Conservation (phyloP, 2,888 invertebrate species). For the Fragum sueziense region DNA sequence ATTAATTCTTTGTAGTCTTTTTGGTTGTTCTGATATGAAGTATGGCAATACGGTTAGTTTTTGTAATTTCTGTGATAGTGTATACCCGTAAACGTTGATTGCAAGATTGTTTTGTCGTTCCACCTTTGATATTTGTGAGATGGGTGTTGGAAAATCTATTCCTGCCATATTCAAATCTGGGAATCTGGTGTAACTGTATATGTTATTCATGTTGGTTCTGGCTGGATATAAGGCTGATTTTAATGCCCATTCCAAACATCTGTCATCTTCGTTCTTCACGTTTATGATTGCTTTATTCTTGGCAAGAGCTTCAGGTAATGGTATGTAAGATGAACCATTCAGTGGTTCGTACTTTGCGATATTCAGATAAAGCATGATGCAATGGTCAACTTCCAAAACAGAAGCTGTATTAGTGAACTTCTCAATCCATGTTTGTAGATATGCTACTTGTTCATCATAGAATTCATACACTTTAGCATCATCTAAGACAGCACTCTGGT, state of each 20-base stretch:
- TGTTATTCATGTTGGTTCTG: constrained; percentile 1
- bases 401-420: constrained; percentile 33
- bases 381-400: constrained; percentile 36
- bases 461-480: background rate
- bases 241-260: constrained; percentile 27
- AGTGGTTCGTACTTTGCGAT: constrained; percentile 39
- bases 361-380: constrained; percentile 36
- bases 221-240: constrained; percentile 33
- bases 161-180: constrained; percentile 19
- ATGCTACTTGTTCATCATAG: constrained; percentile 15
- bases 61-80: constrained; percentile 17
- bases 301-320: constrained; percentile 26
- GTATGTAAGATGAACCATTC: constrained; percentile 44
- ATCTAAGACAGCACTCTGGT: constrained; percentile 15
- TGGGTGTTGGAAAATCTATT: constrained; percentile 32
- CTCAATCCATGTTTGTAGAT: constrained; percentile 30
- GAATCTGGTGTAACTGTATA: constrained; percentile 21
- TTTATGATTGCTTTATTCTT: constrained; percentile 44
- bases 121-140: constrained; percentile 36
- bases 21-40: constrained; percentile 39
- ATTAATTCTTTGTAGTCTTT: constrained; percentile 5
- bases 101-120: constrained; percentile 38
- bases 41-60: constrained; percentile 41
- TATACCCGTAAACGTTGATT: constrained; percentile 38
- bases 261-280: constrained; percentile 33